phyloP scores from a whole-genome alignment of 2,888 invertebrate genomes.

The Sarcophaga subvicina region DNA sequence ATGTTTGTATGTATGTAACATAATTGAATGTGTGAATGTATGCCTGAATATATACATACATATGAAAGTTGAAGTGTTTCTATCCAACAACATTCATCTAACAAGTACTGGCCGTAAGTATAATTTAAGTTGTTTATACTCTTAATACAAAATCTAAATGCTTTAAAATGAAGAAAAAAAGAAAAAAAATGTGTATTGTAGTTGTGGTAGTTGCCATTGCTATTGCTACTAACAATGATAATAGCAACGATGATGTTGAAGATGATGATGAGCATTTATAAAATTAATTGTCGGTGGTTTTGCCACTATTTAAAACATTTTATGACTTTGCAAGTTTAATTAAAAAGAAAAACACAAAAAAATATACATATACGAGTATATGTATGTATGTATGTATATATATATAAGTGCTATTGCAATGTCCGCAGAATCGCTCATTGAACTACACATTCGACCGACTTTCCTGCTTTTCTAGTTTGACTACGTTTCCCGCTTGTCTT shows the following conservation, averaged over 20 bases:
- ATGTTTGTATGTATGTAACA: not conserved
- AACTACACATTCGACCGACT: constrained; percentile 19
- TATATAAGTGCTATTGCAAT: too few relatives aligned
- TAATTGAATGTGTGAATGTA: not conserved
- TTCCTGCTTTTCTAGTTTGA: constrained; percentile 31
- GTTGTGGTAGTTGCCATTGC: constrained; percentile 18
- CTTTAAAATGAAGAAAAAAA: not conserved
- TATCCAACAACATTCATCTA: constrained; percentile 24
- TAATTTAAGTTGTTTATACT: constrained; percentile 15
- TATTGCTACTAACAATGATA: constrained; percentile 13
- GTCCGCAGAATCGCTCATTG: not conserved
- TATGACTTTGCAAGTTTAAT: constrained; percentile 68
- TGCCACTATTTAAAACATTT: constrained; percentile 71
- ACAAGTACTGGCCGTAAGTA: constrained; percentile 6
- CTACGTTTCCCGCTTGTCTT: constrained; percentile 33
- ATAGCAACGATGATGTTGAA: constrained; percentile 35
- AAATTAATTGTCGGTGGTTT: constrained; percentile 72
- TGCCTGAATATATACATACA: not conserved
- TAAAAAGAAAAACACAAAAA: constrained; percentile 40
- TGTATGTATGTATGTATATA: too few relatives aligned
- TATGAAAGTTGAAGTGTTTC: not conserved
- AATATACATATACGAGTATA: too few relatives aligned
- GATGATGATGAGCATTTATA: constrained; percentile 62
- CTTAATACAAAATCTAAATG: constrained; percentile 35
- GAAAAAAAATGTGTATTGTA: not conserved